Evolutionary conservation across 2,888 invertebrate genomes (phyloP).

Genomic region (Coronaproctus castanopsis): DNA sequence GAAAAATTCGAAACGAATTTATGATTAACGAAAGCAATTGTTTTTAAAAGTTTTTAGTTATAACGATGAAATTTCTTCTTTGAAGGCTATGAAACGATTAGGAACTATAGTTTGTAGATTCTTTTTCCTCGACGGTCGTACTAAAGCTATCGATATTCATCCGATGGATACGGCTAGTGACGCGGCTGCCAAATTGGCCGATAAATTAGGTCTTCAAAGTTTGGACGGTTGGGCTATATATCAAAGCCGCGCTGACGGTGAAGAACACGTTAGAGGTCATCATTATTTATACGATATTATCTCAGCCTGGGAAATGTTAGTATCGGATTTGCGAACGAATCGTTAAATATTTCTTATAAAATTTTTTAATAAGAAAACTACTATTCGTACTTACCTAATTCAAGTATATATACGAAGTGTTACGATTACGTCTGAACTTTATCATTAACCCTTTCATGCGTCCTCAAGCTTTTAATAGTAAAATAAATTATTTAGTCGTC

Average conservation of each 20-base stretch:
- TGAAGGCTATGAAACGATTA: constrained; percentile 65
- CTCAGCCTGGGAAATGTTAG: constrained; percentile 80
- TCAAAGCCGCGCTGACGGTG: constrained; percentile 64
- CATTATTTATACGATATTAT: constrained; percentile 86
- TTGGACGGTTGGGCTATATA: constrained; percentile 90
- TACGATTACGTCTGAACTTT: no score
- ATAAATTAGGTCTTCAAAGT: constrained; percentile 61
- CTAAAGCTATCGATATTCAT: constrained; percentile 86
- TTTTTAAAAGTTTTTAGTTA: neutral
- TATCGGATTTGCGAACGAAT: no score
- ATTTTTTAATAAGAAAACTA: no score
- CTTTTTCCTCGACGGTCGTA: constrained; percentile 84
- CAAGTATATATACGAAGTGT: no score
- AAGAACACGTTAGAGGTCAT: constrained; percentile 75
- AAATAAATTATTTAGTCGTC: no score
- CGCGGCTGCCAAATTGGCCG: constrained; percentile 69
- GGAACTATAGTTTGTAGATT: constrained; percentile 84
- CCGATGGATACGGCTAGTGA: constrained; percentile 85
- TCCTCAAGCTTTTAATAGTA: neutral
- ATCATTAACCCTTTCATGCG: neutral
- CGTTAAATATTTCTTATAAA: no score
- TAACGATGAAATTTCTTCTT: no score
- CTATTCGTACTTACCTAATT: no score
- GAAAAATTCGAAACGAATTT: neutral
- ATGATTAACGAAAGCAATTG: neutral